phyloP scores from a whole-genome alignment of 2,888 invertebrate genomes.

The Phanerotoma sp. region DNA sequence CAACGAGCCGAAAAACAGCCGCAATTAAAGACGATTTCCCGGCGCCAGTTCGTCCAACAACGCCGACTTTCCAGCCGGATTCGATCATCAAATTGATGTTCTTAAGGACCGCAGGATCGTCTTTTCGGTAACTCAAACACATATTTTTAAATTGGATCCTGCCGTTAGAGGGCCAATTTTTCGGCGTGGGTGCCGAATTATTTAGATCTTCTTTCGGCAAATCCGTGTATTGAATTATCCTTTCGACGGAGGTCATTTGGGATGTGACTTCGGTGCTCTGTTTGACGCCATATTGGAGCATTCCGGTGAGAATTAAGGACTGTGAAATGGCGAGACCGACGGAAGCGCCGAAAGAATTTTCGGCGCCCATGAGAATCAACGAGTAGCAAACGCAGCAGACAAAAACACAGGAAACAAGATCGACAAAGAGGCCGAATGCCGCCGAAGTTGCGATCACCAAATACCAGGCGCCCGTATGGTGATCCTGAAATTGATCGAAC shows the following conservation, averaged over 20 bases:
- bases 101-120: constrained; percentile 73
- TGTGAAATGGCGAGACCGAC: constrained; percentile 60
- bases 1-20: constrained; percentile 79
- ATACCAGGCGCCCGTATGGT: constrained; percentile 91
- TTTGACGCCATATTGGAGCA: constrained; percentile 84
- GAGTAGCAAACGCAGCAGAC: constrained; percentile 83
- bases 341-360: constrained; percentile 76
- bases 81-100: constrained; percentile 62
- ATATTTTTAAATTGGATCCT: constrained; percentile 69
- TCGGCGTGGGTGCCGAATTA: constrained; percentile 66
- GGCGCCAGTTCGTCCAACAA: constrained; percentile 82
- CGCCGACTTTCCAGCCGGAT: constrained; percentile 75
- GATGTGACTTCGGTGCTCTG: constrained; percentile 81
- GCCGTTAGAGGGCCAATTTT: constrained; percentile 74
- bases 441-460: constrained; percentile 85
- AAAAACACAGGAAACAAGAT: constrained; percentile 83
- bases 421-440: constrained; percentile 92
- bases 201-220: constrained; percentile 71
- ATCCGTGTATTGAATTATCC: constrained; percentile 64
- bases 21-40: constrained; percentile 80
- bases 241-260: constrained; percentile 78
- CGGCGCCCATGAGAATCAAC: constrained; percentile 74
- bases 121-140: constrained; percentile 70
- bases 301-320: constrained; percentile 75
- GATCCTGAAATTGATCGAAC: constrained; percentile 79